phyloP scores from a whole-genome alignment of 2,888 invertebrate genomes.

The Cistogaster globosa region DNA sequence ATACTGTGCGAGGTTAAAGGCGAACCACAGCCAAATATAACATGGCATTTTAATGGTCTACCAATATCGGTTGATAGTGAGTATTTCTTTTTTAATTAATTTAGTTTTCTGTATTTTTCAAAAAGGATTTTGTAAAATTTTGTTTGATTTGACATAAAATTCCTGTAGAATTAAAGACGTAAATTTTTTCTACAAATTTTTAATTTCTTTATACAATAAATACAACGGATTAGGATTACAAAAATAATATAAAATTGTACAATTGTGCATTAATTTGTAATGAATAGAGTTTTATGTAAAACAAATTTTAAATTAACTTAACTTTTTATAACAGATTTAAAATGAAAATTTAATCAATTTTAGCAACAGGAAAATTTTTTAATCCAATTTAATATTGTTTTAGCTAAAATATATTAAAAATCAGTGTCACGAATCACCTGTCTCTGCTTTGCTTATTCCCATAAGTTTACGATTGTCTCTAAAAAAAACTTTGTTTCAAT shows the following conservation, averaged over 20 bases:
- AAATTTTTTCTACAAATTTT: too few relatives aligned
- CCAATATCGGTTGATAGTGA: conserved; percentile 79
- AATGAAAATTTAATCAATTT: conserved; percentile 24
- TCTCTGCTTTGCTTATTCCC: not conserved
- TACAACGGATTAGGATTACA: not conserved
- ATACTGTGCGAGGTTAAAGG: conserved; percentile 83
- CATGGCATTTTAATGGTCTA: conserved; percentile 83
- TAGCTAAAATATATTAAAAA: conserved; percentile 11
- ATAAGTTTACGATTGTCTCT: not conserved
- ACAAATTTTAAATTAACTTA: not conserved
- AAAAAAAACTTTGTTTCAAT: not conserved
- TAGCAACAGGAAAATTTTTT: not conserved
- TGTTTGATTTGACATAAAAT: too few relatives aligned
- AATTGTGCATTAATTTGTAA: not conserved
- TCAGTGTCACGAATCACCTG: conserved; percentile 29
- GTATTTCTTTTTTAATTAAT: conserved; percentile 58
- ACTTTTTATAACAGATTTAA: not conserved
- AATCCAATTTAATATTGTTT: conserved; percentile 31
- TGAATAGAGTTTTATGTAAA: not conserved
- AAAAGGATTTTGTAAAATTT: too few relatives aligned
- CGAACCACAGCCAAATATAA: conserved; percentile 83
- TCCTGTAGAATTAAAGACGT: too few relatives aligned
- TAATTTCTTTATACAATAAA: too few relatives aligned
- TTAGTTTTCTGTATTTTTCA: too few relatives aligned
- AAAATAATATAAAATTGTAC: not conserved